Conservation (phyloP, 1,140 invertebrate species). For the Temnothorax curvispinosus region DNA sequence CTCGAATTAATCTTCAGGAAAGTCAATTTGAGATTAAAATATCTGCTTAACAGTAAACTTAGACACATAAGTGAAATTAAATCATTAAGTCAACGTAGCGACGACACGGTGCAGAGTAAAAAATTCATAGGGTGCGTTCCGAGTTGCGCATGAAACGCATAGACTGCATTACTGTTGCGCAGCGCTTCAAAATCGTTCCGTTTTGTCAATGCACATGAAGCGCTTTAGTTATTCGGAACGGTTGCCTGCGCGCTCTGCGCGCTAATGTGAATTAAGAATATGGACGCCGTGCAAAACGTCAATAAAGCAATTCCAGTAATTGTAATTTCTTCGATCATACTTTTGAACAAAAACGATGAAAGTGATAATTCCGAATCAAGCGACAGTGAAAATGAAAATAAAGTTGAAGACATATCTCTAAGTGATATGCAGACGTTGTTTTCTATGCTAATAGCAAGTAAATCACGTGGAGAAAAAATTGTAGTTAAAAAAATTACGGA, state of each 20-base stretch:
- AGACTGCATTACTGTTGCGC: not conserved
- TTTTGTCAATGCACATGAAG: conserved; percentile 3
- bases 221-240: not conserved
- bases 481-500: not conserved
- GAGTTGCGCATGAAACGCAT: not conserved
- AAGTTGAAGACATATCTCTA: not conserved
- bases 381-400: not conserved
- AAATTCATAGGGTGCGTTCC: not conserved
- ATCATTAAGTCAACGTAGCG: too few relatives aligned
- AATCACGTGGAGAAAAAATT: not conserved
- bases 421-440: not conserved
- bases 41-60: too few relatives aligned
- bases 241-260: not conserved
- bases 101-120: too few relatives aligned
- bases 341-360: not conserved
- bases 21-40: too few relatives aligned
- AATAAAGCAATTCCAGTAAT: not conserved
- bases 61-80: too few relatives aligned
- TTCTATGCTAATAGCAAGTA: not conserved
- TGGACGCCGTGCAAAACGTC: not conserved
- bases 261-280: not conserved
- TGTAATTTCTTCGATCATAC: not conserved
- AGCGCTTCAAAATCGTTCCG: not conserved
- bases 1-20: too few relatives aligned
- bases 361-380: not conserved